Conservation (phyloP, 2,888 invertebrate species). For the Taphrorychus bicolor region DNA sequence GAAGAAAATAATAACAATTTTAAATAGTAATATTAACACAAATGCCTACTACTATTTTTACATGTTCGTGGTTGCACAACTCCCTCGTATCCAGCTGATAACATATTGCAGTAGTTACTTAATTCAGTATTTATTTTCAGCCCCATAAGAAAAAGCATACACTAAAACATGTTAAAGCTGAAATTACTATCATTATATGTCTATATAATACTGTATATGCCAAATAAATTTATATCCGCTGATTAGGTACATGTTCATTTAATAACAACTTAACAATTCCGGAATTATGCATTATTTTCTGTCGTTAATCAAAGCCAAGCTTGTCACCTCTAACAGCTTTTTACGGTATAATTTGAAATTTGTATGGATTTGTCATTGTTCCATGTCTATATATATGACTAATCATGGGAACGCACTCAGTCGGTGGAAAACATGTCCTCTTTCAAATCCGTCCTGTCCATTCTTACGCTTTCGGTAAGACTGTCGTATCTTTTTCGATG, state of each 20-base stretch:
- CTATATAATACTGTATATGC: background rate
- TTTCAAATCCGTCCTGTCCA: background rate
- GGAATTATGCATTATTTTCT: background rate
- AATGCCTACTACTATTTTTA: too few relatives aligned
- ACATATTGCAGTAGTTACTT: too few relatives aligned
- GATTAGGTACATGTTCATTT: background rate
- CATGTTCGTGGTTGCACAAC: too few relatives aligned
- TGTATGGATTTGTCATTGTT: conserved; percentile 1
- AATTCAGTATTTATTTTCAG: too few relatives aligned
- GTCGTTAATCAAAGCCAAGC: background rate
- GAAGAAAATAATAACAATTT: too few relatives aligned
- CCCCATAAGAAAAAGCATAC: too few relatives aligned
- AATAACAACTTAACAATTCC: background rate
- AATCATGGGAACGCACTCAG: background rate
- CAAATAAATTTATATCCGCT: background rate
- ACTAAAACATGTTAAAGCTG: too few relatives aligned
- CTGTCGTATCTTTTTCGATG: background rate
- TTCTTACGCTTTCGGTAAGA: background rate
- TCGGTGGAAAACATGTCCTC: background rate
- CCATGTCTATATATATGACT: background rate
- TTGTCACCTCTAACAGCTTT: background rate
- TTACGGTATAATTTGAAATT: background rate
- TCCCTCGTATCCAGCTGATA: too few relatives aligned
- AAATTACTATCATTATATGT: too few relatives aligned
- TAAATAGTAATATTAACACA: too few relatives aligned